Percentiles rank a stretch among this genome's conserved stretches.
Evolutionary conservation across 2,888 invertebrate species (phyloP).

Genomic region (Timema podura): DNA sequence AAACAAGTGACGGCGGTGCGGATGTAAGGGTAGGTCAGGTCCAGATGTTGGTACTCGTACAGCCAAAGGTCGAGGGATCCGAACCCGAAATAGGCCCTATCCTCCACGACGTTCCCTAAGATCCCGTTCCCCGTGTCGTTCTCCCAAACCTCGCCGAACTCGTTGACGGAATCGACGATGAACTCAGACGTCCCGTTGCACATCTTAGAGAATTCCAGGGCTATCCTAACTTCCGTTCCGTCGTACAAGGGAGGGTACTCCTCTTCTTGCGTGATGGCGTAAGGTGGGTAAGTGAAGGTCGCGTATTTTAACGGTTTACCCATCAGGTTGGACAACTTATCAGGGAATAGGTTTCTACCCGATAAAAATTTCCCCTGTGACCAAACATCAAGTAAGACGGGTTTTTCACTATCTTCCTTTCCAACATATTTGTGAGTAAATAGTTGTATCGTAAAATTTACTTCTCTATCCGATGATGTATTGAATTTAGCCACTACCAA

Average conservation of each 20-base stretch:
- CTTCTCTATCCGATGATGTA: too few relatives aligned
- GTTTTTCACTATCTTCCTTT: too few relatives aligned
- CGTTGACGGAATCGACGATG: slow-evolving; percentile 49
- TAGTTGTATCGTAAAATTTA: too few relatives aligned
- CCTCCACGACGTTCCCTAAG: slow-evolving; percentile 50
- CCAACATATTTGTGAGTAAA: too few relatives aligned
- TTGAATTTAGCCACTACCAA: too few relatives aligned
- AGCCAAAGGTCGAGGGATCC: slow-evolving; percentile 59
- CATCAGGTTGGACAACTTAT: slow-evolving; percentile 47
- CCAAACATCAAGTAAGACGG: too few relatives aligned
- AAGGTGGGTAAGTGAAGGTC: slow-evolving; percentile 58
- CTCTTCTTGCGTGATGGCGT: slow-evolving; percentile 43
- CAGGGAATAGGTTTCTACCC: slow-evolving; percentile 42
- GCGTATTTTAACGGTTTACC: slow-evolving; percentile 51
- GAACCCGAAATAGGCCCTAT: slow-evolving; percentile 59
- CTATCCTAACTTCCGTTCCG: slow-evolving; percentile 49
- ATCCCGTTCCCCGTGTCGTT: slow-evolving; percentile 47
- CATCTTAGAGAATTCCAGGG: slow-evolving; percentile 45
- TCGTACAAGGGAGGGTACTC: slow-evolving; percentile 18
- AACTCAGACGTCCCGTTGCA: slow-evolving; percentile 27
- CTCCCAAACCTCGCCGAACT: slow-evolving; percentile 63
- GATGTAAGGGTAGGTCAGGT: slow-evolving; percentile 57
- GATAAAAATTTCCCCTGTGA: too few relatives aligned
- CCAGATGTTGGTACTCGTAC: slow-evolving; percentile 55
- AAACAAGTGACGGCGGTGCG: slow-evolving; percentile 64